Percentiles rank a stretch among this genome's conserved stretches.
Evolutionary conservation across 2,888 invertebrate species (phyloP).

Genomic region (Acheta domesticus): DNA sequence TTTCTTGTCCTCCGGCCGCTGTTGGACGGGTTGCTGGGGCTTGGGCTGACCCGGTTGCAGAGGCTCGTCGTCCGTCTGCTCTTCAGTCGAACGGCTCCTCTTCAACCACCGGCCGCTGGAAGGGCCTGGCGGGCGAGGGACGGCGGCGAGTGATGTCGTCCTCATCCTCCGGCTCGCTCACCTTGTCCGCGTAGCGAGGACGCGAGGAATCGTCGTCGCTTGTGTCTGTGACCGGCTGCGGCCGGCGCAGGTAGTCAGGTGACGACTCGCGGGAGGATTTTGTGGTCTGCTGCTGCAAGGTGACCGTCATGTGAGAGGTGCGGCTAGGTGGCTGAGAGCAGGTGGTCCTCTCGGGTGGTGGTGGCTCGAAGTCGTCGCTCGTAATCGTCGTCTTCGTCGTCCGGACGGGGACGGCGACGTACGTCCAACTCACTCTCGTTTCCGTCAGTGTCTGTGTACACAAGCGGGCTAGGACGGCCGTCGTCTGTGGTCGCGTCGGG

Average conservation of each 20-base stretch:
- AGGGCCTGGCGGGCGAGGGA: conserved; percentile 24
- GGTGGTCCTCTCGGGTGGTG: conserved; percentile 27
- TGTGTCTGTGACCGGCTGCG: conserved; percentile 58
- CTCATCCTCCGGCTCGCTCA: conserved; percentile 71
- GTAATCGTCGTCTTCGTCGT: conserved; percentile 36
- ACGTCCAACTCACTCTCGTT: conserved; percentile 37
- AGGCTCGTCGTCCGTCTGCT: conserved; percentile 24
- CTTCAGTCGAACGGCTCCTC: conserved; percentile 34
- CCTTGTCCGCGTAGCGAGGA: conserved; percentile 69
- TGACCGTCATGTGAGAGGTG: conserved; percentile 20
- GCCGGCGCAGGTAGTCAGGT: conserved; percentile 64
- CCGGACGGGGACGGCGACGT: background rate
- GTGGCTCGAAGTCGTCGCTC: conserved; percentile 36
- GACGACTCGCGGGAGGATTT: conserved; percentile 73
- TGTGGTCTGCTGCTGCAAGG: conserved; percentile 41
- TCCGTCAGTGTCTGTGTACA: conserved; percentile 30
- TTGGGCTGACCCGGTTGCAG: background rate
- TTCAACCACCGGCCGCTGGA: conserved; percentile 34
- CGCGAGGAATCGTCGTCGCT: conserved; percentile 51
- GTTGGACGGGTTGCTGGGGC: too few species aligned
- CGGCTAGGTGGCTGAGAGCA: conserved; percentile 28
- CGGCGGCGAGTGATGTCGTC: conserved; percentile 26
- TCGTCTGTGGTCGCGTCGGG: conserved; percentile 37
- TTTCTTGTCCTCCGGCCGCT: too few species aligned
- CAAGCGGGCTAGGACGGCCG: conserved; percentile 21